Conservation (phyloP, 2,888 invertebrate genomes). For the Leucania comma region DNA sequence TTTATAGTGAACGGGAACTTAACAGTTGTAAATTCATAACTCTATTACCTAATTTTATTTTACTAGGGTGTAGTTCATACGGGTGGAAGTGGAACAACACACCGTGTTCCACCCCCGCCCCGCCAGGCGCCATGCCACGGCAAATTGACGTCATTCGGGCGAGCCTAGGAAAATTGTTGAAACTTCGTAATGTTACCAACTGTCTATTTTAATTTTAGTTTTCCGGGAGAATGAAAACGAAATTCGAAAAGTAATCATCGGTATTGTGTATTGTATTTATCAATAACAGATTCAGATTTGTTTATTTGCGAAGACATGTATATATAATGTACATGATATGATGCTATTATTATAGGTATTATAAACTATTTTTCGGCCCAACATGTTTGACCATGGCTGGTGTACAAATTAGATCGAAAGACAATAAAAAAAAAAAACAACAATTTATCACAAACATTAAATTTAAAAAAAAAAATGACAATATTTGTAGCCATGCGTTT, state of each 20-base stretch:
- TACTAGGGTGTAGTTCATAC: not conserved
- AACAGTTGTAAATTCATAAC: not conserved
- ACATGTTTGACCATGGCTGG: too few relatives aligned
- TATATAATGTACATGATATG: too few relatives aligned
- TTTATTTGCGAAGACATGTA: too few relatives aligned
- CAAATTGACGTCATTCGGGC: not conserved
- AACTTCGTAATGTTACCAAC: not conserved
- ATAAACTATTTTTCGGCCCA: too few relatives aligned
- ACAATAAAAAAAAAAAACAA: too few relatives aligned
- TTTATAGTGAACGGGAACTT: too few relatives aligned
- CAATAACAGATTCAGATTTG: not conserved
- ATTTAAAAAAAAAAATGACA: too few relatives aligned
- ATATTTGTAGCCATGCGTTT: too few relatives aligned
- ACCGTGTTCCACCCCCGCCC: too few relatives aligned
- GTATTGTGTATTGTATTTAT: not conserved
- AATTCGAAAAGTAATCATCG: not conserved
- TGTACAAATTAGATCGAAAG: too few relatives aligned
- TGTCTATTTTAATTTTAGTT: not conserved
- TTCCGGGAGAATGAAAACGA: constrained; percentile 4
- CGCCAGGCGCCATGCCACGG: not conserved
- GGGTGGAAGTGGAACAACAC: not conserved
- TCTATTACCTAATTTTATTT: not conserved
- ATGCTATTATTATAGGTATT: too few relatives aligned
- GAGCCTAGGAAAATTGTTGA: not conserved
- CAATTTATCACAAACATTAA: too few relatives aligned